phyloP scores from a whole-genome alignment of 2,888 invertebrate genomes.

The Seira ritae region DNA sequence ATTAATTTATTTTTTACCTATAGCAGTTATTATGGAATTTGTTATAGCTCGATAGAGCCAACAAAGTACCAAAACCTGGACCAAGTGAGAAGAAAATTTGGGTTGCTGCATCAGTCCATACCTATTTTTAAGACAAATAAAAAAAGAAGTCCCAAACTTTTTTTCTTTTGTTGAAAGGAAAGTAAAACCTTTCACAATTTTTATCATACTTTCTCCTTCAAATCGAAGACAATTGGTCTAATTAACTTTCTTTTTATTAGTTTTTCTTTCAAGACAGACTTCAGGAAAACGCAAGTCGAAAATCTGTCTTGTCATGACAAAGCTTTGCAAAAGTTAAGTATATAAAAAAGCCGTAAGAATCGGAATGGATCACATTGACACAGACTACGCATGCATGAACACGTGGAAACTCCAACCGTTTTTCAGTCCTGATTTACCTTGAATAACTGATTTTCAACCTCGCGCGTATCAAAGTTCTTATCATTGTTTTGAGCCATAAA shows the following conservation, averaged over 20 bases:
- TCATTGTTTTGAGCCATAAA: no score
- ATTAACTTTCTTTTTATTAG: conserved; percentile 53
- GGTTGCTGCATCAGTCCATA: conserved; percentile 95
- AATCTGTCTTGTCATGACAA: background rate
- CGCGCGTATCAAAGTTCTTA: no score
- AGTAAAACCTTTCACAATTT: conserved; percentile 1
- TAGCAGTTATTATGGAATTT: conserved; percentile 92
- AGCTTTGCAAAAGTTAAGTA: no score
- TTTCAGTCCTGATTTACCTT: no score
- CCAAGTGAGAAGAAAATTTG: conserved; percentile 96
- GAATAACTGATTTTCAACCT: no score
- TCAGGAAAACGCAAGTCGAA: background rate
- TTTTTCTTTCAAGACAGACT: conserved; percentile 14
- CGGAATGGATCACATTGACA: background rate
- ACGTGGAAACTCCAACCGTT: no score
- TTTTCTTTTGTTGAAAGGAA: background rate
- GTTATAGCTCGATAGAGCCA: conserved; percentile 94
- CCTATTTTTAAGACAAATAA: conserved; percentile 77
- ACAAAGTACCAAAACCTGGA: conserved; percentile 92
- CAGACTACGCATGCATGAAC: background rate
- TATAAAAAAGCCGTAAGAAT: background rate
- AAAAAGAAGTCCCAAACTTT: conserved; percentile 17
- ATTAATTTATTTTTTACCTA: conserved; percentile 75
- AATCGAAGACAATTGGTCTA: conserved; percentile 43
- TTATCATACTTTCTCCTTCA: conserved; percentile 20